Evolutionary conservation across 2,888 invertebrate genomes (phyloP).

Genomic region (Meandrusa payeni): DNA sequence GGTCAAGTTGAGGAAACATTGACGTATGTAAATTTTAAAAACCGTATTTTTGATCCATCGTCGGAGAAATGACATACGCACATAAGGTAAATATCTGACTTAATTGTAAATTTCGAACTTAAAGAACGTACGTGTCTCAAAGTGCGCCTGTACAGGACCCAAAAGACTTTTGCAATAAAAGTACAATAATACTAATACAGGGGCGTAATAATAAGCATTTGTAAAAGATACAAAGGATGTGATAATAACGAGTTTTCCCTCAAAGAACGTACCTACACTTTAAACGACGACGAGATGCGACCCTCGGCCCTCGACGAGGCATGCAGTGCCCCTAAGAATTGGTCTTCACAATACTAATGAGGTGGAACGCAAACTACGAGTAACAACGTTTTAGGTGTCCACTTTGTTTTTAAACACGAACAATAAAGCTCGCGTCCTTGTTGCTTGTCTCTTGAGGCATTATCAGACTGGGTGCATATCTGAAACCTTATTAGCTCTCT

Average conservation of each 20-base stretch:
- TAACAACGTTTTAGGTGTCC: conserved; percentile 12
- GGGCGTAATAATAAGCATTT: background rate
- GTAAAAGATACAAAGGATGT: background rate
- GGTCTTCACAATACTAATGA: conserved; percentile 18
- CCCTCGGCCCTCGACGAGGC: conserved; percentile 5
- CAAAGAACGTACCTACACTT: conserved; percentile 6
- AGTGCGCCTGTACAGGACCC: too few species aligned
- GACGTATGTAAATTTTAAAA: too few species aligned
- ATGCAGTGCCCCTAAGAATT: conserved; percentile 13
- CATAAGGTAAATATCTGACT: too few species aligned
- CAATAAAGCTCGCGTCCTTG: conserved; percentile 1
- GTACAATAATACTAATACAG: background rate
- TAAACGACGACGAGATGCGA: background rate
- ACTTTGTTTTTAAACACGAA: conserved; percentile 13
- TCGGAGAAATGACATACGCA: too few species aligned
- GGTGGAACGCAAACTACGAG: conserved; percentile 7
- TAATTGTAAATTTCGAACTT: too few species aligned
- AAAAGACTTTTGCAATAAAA: background rate
- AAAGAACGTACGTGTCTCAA: too few species aligned
- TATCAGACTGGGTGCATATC: background rate
- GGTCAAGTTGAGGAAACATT: too few species aligned
- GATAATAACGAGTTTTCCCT: conserved; percentile 16
- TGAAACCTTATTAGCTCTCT: conserved; percentile 4
- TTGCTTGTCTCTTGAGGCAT: conserved; percentile 3
- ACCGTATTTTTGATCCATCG: too few species aligned